Evolutionary conservation across 2,888 invertebrate species (phyloP).

Genomic region (Mermis nigrescens): DNA sequence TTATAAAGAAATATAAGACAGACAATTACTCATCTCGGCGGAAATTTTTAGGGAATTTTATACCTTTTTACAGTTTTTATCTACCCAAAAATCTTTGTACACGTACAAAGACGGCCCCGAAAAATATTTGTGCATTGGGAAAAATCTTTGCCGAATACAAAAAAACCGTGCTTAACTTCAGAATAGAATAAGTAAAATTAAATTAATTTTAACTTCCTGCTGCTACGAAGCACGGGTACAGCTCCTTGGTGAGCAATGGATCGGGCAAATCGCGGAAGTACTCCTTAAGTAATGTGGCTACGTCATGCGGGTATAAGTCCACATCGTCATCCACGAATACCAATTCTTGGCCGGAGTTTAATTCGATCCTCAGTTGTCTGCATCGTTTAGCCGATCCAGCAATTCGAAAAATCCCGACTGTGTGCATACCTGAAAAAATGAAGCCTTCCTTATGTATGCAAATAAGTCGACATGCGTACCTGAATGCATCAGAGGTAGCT

Average conservation of each 20-base stretch:
- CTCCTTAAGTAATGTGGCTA: slow-evolving; percentile 75
- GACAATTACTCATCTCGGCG: too few species aligned
- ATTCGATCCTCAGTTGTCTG: slow-evolving; percentile 48
- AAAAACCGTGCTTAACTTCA: too few species aligned
- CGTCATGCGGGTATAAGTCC: slow-evolving; percentile 73
- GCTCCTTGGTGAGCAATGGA: slow-evolving; percentile 64
- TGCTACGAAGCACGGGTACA: slow-evolving; percentile 70
- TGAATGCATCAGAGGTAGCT: too few species aligned
- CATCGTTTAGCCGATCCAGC: slow-evolving; percentile 77
- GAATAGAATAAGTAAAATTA: neutral
- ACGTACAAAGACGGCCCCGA: too few species aligned
- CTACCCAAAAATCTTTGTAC: too few species aligned
- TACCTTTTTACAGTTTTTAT: too few species aligned
- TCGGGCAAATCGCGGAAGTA: slow-evolving; percentile 79
- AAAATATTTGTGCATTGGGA: too few species aligned
- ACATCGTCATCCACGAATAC: slow-evolving; percentile 32
- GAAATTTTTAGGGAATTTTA: too few species aligned
- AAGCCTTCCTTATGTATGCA: too few species aligned
- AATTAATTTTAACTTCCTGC: slow-evolving; percentile 57
- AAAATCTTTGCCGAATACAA: too few species aligned
- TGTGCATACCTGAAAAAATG: slow-evolving; percentile 44
- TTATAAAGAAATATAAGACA: too few species aligned
- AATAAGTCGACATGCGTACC: too few species aligned
- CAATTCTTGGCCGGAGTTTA: slow-evolving; percentile 15
- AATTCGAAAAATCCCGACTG: slow-evolving; percentile 72